Percentiles rank a stretch among this genome's conserved stretches.
Evolutionary conservation across 2,888 invertebrate genomes (phyloP).

Genomic region (Meiosimyza platycephala): DNA sequence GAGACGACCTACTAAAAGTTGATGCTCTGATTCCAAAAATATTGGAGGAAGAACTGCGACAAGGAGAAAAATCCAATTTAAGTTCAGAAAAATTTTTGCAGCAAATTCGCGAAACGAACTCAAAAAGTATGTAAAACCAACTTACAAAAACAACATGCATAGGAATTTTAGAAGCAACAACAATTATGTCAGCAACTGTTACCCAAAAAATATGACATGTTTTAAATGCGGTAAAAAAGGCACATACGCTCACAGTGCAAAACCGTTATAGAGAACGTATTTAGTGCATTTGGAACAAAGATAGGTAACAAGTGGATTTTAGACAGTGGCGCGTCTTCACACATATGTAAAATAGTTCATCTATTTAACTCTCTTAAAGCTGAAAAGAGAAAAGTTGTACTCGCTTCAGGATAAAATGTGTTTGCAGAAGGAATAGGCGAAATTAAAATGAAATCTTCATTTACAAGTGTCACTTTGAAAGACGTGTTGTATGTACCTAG

Average conservation of each 20-base stretch:
- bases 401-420: slow-evolving; percentile 6
- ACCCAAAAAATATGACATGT: background rate
- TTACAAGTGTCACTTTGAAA: background rate
- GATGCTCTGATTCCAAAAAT: background rate
- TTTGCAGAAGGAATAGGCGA: background rate
- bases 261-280: no score
- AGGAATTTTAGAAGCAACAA: background rate
- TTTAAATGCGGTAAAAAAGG: slow-evolving; percentile 4
- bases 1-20: no score
- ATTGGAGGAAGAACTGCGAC: slow-evolving; percentile 18
- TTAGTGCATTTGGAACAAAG: background rate
- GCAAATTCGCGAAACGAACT: background rate
- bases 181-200: background rate
- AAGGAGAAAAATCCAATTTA: background rate
- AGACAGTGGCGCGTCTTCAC: background rate
- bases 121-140: background rate
- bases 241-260: slow-evolving; percentile 7
- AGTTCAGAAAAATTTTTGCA: slow-evolving; percentile 16
- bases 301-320: slow-evolving; percentile 1
- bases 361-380: background rate
- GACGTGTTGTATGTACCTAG: no score
- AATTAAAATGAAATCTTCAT: background rate
- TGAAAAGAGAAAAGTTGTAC: slow-evolving; percentile 1
- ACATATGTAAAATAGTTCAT: background rate
- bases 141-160: background rate